Evolutionary conservation across 2,113 vertebrate genomes (phyloP), one percentile per base, ranked within the genome.

Genomic region (Oncorhynchus gorbuscha): DNA sequence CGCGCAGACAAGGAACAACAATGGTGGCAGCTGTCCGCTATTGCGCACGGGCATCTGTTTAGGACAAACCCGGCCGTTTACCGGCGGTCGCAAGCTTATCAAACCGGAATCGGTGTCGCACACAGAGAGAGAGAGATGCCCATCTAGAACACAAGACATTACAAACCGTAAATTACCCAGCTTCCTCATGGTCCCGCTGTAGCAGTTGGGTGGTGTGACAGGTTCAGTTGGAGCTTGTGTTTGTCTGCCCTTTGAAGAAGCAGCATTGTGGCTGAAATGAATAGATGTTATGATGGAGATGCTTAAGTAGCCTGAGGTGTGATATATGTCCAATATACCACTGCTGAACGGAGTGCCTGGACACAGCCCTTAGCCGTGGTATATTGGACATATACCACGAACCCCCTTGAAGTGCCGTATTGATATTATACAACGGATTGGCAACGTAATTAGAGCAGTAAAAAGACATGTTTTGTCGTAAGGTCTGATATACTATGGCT

Each of bases 1-100:
- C 69, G 78, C 82, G 87, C 85, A 79, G 86, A 84, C 90, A 88
- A 81, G 88, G 89, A 90, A 92, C 93, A 92, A 94, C 93, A 94
- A 94, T 93, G 83, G 93, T 81, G 91, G 89, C 94, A 94, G 93
- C 93, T 95, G 94, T 92, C 92, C 83, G 90, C 91, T 92, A 90
- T 91, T 92, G 91, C 93, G 90, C 91, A 86, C 83, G 45, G 91
- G 92, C 93, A 93, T 94, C 93, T 94, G 94, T 89, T 93, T 83
- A 32, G 79, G 81, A 84, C 89, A 91, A 91, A 90, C 88, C 88
- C 92, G 89, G 87, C 90, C 88, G 90, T 91, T 92, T 89, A 91
- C 89, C 83, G 86, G 84, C 84, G 84, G 83, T 69, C 86, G 89
- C 88, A 86, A 90, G 70, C 88, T 86, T 90, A 72, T 74, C 84